Evolutionary conservation across 2,797 vertebrate genomes (phyloP).

Genomic region (Argyrosomus regius): DNA sequence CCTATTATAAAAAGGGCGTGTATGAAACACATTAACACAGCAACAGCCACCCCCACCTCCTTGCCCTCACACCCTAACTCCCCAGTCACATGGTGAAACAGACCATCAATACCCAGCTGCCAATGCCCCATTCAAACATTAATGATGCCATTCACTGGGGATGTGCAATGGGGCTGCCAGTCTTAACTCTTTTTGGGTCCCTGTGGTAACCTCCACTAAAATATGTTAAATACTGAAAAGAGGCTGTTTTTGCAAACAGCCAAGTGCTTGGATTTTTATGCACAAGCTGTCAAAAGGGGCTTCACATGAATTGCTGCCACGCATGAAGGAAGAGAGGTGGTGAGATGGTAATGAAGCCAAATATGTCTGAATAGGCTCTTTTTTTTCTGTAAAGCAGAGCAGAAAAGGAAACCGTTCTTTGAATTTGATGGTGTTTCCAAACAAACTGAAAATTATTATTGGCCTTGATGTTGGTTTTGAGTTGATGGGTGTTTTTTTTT

Average conservation of each 20-base stretch:
- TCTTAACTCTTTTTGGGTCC: slow-evolving; percentile 29
- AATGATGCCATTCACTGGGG: slow-evolving; percentile 66
- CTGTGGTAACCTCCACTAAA: slow-evolving; percentile 45
- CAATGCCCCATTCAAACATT: slow-evolving; percentile 60
- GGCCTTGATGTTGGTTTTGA: slow-evolving; percentile 33
- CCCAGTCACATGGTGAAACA: slow-evolving; percentile 53
- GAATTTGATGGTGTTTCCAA: slow-evolving; percentile 47
- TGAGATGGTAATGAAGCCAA: slow-evolving; percentile 43
- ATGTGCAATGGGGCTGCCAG: slow-evolving; percentile 31
- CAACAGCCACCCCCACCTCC: slow-evolving; percentile 18
- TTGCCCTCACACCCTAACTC: slow-evolving; percentile 17
- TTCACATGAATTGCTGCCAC: slow-evolving; percentile 49
- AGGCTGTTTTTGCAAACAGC: slow-evolving; percentile 45
- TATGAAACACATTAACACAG: slow-evolving; percentile 66
- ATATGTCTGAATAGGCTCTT: slow-evolving; percentile 10
- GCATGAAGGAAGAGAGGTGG: slow-evolving; percentile 40
- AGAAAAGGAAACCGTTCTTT: slow-evolving; percentile 22
- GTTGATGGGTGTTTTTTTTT: neutral
- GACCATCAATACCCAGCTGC: slow-evolving; percentile 62
- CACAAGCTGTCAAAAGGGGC: slow-evolving; percentile 57
- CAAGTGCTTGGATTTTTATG: slow-evolving; percentile 48
- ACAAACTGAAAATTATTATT: slow-evolving; percentile 13
- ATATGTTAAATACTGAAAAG: slow-evolving; percentile 50
- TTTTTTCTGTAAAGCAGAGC: neutral
- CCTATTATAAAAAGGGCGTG: slow-evolving; percentile 67